Base-by-base conservation (phyloP, 2,113 vertebrate species). In the Bombycilla garrulus region DNA sequence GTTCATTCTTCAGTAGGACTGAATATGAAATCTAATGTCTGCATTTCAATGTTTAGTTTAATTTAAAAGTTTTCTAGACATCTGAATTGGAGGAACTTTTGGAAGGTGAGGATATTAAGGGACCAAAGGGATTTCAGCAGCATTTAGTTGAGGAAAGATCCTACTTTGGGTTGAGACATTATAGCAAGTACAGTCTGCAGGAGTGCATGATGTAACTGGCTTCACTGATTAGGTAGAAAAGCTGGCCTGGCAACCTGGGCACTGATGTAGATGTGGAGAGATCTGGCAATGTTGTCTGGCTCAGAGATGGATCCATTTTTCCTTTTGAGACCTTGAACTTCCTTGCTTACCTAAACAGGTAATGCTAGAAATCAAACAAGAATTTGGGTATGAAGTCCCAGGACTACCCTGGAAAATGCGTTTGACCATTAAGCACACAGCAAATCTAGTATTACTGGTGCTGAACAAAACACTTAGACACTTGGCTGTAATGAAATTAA, bases 401-500 rank as follows among this genome's bases (percentile, higher is more conserved):
- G 36, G 40, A 45, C 42, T 78, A 31, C 36, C 15, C 38, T 91
- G 84, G 48, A 92, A 89, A 69, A 92, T 50, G 48, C 74, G 79
- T 92, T 80, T 77, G 78, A 77, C 93, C 74, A 77, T 65, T 53
- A 93, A 62, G 77, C 19, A 92, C 20, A 19, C 67, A 51, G 81
- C 14, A 58, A 78, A 67, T 79, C 36, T 72, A 31, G 22, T 86
- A 48, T 67, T 81, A 51, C 11, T 86, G 79, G 51, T 84, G 38
- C 54, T 74, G 73, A 95, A 44, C 66, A 64, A 71, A 69, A 74
- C 50, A 58, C 76, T 50, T 24, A 80, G 66, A 74, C 51, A 12
- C 22, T 96, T 54, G 40, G 57, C 62, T 62, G 72, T 95, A 94
- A 97, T 73, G 71, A 96, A 86, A 82, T 66, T 85, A 42, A 87